Conservation (phyloP, 2,113 vertebrate genomes). For the Hirundichthys speculiger region DNA sequence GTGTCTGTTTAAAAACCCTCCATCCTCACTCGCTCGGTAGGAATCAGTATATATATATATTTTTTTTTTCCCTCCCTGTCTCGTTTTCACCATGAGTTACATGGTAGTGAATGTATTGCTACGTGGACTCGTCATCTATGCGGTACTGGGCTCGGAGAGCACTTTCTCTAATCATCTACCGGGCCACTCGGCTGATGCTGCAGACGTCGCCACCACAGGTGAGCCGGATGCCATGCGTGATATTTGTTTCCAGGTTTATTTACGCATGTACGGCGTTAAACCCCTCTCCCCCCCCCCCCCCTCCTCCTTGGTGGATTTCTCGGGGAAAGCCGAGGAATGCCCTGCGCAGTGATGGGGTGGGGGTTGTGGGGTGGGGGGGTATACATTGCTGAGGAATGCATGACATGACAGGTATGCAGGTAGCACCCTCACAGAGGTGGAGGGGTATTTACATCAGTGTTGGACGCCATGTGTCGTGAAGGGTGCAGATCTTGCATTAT, state of each 20-base stretch:
- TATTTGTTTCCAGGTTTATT: slow-evolving; percentile 29
- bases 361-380: no score
- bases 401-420: slow-evolving; percentile 62
- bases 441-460: slow-evolving; percentile 5
- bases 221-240: slow-evolving; percentile 45
- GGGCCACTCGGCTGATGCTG: slow-evolving; percentile 60
- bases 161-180: slow-evolving; percentile 65
- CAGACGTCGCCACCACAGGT: slow-evolving; percentile 77
- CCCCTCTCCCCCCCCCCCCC: background rate
- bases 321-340: slow-evolving; percentile 61
- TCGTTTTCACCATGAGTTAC: slow-evolving; percentile 78
- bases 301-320: slow-evolving; percentile 27
- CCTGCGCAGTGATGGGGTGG: slow-evolving; percentile 44
- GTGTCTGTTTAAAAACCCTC: slow-evolving; percentile 11
- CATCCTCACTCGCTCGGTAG: slow-evolving; percentile 47
- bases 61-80: slow-evolving; percentile 8
- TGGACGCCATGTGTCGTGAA: background rate
- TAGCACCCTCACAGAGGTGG: slow-evolving; percentile 9
- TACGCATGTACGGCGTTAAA: slow-evolving; percentile 24
- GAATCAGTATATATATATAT: slow-evolving; percentile 3
- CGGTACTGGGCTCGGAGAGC: slow-evolving; percentile 79
- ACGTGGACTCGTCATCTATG: slow-evolving; percentile 85
- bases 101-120: slow-evolving; percentile 77
- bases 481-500: no score
- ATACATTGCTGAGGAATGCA: slow-evolving; percentile 37